phyloP scores from a whole-genome alignment of 2,797 vertebrate genomes.

The Simalia tracyae region DNA sequence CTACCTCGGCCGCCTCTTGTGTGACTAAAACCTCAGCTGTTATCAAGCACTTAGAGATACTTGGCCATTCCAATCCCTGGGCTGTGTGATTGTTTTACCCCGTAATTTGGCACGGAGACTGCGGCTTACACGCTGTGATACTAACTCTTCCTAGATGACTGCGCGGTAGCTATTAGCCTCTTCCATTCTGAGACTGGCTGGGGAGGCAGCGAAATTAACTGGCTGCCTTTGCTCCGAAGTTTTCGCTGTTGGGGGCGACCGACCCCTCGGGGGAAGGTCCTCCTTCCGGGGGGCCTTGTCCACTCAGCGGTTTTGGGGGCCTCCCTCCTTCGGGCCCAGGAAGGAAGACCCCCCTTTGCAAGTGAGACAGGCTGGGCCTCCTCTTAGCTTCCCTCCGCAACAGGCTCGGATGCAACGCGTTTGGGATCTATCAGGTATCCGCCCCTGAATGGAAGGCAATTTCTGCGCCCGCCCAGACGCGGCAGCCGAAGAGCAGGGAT shows the following conservation, averaged over 20 bases:
- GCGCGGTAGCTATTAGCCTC: slow-evolving; percentile 8
- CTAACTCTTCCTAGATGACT: slow-evolving; percentile 18
- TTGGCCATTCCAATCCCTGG: slow-evolving; percentile 24
- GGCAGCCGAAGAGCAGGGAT: slow-evolving; percentile 14
- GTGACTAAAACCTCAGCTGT: slow-evolving; percentile 23
- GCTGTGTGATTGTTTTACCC: slow-evolving; percentile 26
- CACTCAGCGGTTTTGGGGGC: too few relatives aligned
- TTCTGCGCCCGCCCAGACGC: slow-evolving; percentile 5
- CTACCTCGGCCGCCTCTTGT: slow-evolving; percentile 2
- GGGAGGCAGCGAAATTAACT: not conserved
- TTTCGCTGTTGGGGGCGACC: not conserved
- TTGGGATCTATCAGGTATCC: slow-evolving; percentile 9
- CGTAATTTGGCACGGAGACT: slow-evolving; percentile 26
- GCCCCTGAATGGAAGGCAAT: slow-evolving; percentile 18
- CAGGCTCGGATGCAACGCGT: not conserved
- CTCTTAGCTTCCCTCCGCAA: not conserved
- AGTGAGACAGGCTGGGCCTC: not conserved
- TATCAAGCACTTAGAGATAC: slow-evolving; percentile 16
- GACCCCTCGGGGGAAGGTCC: not conserved
- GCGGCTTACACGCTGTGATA: slow-evolving; percentile 9
- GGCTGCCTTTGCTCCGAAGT: not conserved
- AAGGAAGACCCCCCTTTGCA: too few relatives aligned
- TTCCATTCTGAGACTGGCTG: slow-evolving; percentile 5
- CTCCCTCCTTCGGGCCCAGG: not conserved
- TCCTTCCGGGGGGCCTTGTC: too few relatives aligned